Evolutionary conservation across 2,797 vertebrate genomes (phyloP).

Genomic region (Phoebastria nigripes): DNA sequence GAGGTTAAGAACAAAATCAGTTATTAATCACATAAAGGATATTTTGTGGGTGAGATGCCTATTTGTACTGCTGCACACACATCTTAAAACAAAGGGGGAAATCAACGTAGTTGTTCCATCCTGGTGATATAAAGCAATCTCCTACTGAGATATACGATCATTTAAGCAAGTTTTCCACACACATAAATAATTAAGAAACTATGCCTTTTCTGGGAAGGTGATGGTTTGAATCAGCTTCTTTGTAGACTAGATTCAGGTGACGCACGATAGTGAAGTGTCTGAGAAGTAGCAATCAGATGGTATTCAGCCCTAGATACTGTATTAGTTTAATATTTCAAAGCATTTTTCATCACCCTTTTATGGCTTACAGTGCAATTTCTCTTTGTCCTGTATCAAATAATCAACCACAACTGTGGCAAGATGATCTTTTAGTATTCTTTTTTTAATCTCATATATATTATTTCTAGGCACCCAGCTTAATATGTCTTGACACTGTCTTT

Average conservation of each 20-base stretch:
- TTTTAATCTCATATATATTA: neutral
- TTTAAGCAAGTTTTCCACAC: neutral
- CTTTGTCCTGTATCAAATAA: neutral
- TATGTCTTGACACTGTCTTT: slow-evolving; percentile 36
- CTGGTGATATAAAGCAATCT: neutral
- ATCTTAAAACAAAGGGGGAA: neutral
- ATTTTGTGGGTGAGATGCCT: neutral
- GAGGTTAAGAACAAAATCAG: neutral
- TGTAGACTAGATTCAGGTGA: neutral
- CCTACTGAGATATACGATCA: neutral
- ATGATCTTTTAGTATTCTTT: neutral
- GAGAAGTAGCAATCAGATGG: neutral
- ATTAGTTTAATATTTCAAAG: slow-evolving; percentile 1
- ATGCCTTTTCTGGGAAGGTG: neutral
- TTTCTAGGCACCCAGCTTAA: slow-evolving; percentile 18
- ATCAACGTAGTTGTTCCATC: neutral
- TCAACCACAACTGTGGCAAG: neutral
- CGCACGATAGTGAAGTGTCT: accelerated
- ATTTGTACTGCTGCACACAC: neutral
- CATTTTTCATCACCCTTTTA: neutral
- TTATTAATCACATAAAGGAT: neutral
- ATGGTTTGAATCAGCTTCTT: neutral
- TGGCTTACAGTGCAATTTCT: neutral
- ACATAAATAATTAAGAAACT: neutral
- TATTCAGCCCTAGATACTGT: neutral